Percentiles rank a stretch among this genome's conserved stretches.
phyloP scores from a whole-genome alignment of 2,888 invertebrate species.

The Dryomyza anilis region DNA sequence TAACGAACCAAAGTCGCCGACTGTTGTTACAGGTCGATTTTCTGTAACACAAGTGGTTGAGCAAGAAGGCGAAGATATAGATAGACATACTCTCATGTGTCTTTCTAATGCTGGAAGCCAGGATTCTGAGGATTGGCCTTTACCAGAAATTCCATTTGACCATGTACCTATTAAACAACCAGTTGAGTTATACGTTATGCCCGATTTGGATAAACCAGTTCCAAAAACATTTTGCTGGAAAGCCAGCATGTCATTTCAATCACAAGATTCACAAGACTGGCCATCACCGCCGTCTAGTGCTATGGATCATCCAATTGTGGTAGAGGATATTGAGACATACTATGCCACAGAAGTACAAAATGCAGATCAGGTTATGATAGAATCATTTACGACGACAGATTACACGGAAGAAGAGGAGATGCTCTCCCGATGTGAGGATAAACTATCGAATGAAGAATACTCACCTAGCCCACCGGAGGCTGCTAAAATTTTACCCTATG shows the following conservation, averaged over 20 bases:
- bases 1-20: slow-evolving; percentile 63
- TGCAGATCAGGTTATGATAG: slow-evolving; percentile 76
- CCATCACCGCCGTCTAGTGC: slow-evolving; percentile 79
- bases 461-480: slow-evolving; percentile 47
- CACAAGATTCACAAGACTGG: slow-evolving; percentile 80
- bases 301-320: slow-evolving; percentile 70
- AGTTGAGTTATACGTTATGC: slow-evolving; percentile 52
- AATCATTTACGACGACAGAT: slow-evolving; percentile 70
- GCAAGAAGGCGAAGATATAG: slow-evolving; percentile 49
- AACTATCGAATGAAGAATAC: slow-evolving; percentile 57
- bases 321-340: slow-evolving; percentile 80
- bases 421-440: slow-evolving; percentile 69
- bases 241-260: slow-evolving; percentile 58
- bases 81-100: slow-evolving; percentile 56
- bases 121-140: slow-evolving; percentile 77
- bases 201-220: slow-evolving; percentile 58
- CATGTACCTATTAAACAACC: slow-evolving; percentile 55
- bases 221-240: slow-evolving; percentile 61
- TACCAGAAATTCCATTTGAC: slow-evolving; percentile 72
- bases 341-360: slow-evolving; percentile 80
- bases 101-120: slow-evolving; percentile 68
- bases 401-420: slow-evolving; percentile 67
- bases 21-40: slow-evolving; percentile 57
- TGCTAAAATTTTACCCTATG: slow-evolving; percentile 59
- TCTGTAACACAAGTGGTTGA: slow-evolving; percentile 61